Percentiles rank a stretch among this genome's conserved stretches.
Conservation (phyloP, 2,113 vertebrate species). For the Catharus fuscescens region DNA sequence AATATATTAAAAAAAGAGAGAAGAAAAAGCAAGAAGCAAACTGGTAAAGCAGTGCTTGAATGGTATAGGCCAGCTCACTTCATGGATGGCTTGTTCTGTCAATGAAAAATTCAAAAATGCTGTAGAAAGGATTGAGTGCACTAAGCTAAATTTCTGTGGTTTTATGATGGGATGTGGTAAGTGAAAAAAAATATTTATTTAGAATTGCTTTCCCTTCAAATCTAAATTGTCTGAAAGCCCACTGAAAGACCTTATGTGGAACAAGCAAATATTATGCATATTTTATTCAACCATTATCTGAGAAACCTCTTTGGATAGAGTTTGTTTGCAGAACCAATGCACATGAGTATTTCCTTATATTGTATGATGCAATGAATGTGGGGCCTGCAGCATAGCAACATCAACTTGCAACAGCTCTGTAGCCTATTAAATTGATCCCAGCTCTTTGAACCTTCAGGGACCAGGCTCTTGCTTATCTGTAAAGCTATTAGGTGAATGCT, state of each 20-base stretch:
- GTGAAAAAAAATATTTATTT: neutral
- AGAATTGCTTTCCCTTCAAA: neutral
- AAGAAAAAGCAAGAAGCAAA: neutral
- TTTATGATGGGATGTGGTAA: neutral
- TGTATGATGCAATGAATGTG: slow-evolving; percentile 62
- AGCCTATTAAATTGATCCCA: slow-evolving; percentile 65
- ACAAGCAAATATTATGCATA: neutral
- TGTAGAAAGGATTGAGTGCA: neutral
- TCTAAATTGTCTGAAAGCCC: neutral
- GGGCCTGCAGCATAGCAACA: slow-evolving; percentile 60
- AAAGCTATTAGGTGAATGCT: slow-evolving; percentile 51
- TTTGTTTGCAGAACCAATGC: slow-evolving; percentile 20
- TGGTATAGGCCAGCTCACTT: neutral
- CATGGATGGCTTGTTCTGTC: neutral
- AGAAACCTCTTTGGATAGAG: neutral
- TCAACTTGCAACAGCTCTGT: slow-evolving; percentile 22
- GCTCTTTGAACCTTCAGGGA: slow-evolving; percentile 57
- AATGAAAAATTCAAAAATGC: neutral
- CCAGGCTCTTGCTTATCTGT: slow-evolving; percentile 46
- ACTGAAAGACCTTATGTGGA: neutral
- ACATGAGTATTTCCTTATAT: slow-evolving; percentile 27
- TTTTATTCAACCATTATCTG: neutral
- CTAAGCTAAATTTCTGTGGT: neutral
- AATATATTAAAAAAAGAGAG: neutral
- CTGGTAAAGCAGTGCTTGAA: neutral